Base-by-base conservation (phyloP, 2,797 vertebrate genomes). In the Meda fulgida region DNA sequence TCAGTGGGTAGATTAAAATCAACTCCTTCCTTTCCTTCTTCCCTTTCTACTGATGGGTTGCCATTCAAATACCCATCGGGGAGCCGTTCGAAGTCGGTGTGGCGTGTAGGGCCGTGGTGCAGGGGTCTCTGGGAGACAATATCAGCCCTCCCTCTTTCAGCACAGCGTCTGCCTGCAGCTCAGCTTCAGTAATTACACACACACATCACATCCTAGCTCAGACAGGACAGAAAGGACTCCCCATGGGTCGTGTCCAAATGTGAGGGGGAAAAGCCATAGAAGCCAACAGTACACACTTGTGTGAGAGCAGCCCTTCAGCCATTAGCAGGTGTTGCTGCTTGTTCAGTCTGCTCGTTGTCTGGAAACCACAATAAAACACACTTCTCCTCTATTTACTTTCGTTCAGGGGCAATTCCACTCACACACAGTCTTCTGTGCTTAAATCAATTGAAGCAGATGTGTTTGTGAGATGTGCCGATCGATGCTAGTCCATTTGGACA, bases 101-200 rank as follows among this genome's bases (percentile, higher is more conserved):
- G 80, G 31, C 26, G 53, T 78, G 76, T 29, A 31, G 65, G 72
- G 60, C 48, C 38, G 26, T 55, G 81, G 63, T 72, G 67, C 51
- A 70, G 69, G 46, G 40, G 75, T 72, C 60, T 80, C 78, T 84
- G 13, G 46, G 43, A 82, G 86, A 83, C 66, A 67, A 75, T 58
- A 72, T 46, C 75, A 69, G 72, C 69, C 82, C 66, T 83, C 66
- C 67, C 67, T 43, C 67, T 43, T 71, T 36, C 43, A 72, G 53
- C 13, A 38, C 29, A 6, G 71, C 5, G 31, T 83, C 81, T 81
- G 77, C 76, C 86, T 69, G 72, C n/a, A 60, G 86, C 72, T 55
- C 73, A 67, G 78, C 80, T 83, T 86, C 83, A 77, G 81, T 81
- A 83, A 83, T 88, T 88, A 83, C 85, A 84, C 72, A 84, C 60